Base-by-base conservation (phyloP, 2,888 invertebrate species). In the Yponomeuta cagnagella region DNA sequence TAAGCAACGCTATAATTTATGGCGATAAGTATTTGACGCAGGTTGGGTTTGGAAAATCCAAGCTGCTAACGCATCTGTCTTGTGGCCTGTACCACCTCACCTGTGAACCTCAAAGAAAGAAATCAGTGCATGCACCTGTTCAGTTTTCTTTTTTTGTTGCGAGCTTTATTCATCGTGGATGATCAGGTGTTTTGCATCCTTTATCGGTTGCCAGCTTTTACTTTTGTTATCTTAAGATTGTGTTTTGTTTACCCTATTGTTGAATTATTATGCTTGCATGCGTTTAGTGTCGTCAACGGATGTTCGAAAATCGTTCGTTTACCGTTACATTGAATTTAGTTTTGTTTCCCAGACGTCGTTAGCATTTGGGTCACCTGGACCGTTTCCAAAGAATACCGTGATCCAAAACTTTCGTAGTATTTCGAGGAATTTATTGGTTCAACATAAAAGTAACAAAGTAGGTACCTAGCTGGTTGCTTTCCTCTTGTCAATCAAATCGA, bases 281-380 rank as follows among this genome's bases (percentile, higher is more conserved):
- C 72, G 71, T 70, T 73, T 52, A 58, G 23, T 48, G 63, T 68
- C 63, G 70, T 68, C 23, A 63, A 2, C 58, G 75, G 74, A 74
- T 75, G 77, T 82, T 82, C 75, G 84, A 82, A 77, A 84, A 83
- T 82, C 79, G 80, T 78, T 80, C 75, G 73, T 68, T 68, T 23
- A 37, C 74, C 75, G 78, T 80, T 79, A 79, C 81, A 80, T 80
- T 83, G 77, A 82, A 75, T 76, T 58, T 58, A 58, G 52, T 58
- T 58, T 58, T 58, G 77, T 80, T 83, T 80, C 75, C 74, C 75
- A 77, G 75, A 80, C 78, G 79, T 80, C 77, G 77, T 67, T 76
- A 79, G 82, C 80, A 91, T 89, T 82, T 83, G 78, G 91, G 91
- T 88, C 90, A 85, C 79, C 87, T 91, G 91, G 90, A 90, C 77